phyloP scores from a whole-genome alignment of 2,888 invertebrate genomes.

The Tenthredo scrophulariae region DNA sequence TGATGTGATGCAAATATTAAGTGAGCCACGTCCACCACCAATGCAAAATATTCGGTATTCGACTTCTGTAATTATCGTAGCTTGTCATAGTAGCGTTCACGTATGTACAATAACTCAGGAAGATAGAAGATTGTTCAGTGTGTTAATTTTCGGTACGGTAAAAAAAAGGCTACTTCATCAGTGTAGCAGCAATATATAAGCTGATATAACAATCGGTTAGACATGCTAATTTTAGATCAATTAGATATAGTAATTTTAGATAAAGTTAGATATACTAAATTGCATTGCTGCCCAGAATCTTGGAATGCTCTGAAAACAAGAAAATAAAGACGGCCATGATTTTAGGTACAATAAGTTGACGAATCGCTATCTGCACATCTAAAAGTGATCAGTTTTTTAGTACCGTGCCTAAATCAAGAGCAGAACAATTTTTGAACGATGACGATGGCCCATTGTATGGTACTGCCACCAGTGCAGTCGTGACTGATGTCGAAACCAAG shows the following conservation, averaged over 20 bases:
- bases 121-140: not conserved
- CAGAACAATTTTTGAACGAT: slow-evolving; percentile 83
- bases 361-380: no score
- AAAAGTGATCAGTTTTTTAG: slow-evolving; percentile 67
- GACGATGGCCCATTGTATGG: slow-evolving; percentile 86
- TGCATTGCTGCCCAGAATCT: no score
- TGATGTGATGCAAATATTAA: not conserved
- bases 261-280: no score
- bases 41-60: not conserved
- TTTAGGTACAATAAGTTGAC: no score
- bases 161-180: not conserved
- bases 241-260: no score
- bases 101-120: not conserved
- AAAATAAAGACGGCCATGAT: no score
- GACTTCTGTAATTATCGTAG: not conserved
- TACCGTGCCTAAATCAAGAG: slow-evolving; percentile 81
- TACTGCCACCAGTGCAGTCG: slow-evolving; percentile 87
- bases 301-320: no score
- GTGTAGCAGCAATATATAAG: not conserved
- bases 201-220: no score
- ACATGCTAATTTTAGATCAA: not conserved
- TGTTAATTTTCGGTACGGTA: not conserved
- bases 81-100: not conserved
- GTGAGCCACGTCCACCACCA: not conserved
- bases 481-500: slow-evolving; percentile 89